Base-by-base conservation (phyloP, 2,888 invertebrate species). In the Blera fallax region DNA sequence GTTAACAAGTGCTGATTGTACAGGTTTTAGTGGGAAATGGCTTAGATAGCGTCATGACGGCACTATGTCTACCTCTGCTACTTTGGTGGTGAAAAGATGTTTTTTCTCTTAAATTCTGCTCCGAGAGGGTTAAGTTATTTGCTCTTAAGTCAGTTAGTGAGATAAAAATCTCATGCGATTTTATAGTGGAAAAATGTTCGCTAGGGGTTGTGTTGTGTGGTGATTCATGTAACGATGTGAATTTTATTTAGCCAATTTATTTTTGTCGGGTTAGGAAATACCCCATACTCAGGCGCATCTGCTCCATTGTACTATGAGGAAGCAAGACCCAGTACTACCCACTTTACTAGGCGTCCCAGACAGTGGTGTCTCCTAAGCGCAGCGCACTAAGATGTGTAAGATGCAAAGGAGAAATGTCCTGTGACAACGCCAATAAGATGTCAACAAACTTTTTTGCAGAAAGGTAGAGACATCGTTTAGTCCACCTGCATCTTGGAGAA, bases 61-160 rank as follows among this genome's bases (percentile, higher is more conserved):
- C 80, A 62, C 40, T 58, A 18, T 74, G 79, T 79, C 84, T 84
- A 50, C 74, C 50, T 58, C 40, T 29, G 60, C 56, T 14, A 50
- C 0, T 43, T 10, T 32, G n/a, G n/a, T 72, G 34, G 65, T 58
- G 69, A 69, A 54, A 45, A 18, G n/a, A n/a, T 40, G 1, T 0
- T 11, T n/a, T 7, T 18, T 64, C 70, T 82, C 77, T 82, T 82
- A 54, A 76, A 58, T 14, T 56, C 11, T 3, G 29, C 6, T 56
- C 1, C 0, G 2, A 3, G 7, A 11, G 56, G n/a, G 8, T 27
- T 11, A 34, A 34, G 7, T 7, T 5, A 18, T 24, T 24, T 50
- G 24, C 16, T 43, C 14, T 69, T n/a, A 24, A 0, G 5, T 0
- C 1, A 0, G 18, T n/a, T n/a, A n/a, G 21, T 7, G 24, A 60